These are phyloP conservation scores for Apodemia hepburni DNA, from an alignment of 2,888 invertebrate genomes.

Conservation along the genomic window DNA sequence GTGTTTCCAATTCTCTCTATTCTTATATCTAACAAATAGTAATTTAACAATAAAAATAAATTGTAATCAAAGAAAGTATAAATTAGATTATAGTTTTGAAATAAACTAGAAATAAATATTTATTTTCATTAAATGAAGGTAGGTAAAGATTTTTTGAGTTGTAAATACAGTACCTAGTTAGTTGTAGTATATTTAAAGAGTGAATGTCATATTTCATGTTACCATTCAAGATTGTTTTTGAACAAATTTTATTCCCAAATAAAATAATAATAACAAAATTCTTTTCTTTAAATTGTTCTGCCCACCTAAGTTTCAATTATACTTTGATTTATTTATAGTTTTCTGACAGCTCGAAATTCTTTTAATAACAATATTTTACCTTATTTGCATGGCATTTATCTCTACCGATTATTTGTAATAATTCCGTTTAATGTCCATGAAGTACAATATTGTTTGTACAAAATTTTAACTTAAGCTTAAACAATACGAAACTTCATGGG, in stretches of 20 bases:
- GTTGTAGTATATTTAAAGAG: constrained; percentile 29
- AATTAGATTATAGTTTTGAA: constrained; percentile 48
- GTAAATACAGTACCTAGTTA: constrained; percentile 45
- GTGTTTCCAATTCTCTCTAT: constrained; percentile 45
- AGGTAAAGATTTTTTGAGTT: constrained; percentile 39
- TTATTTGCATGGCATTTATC: no score
- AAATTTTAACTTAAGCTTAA: no score
- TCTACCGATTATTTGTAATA: no score
- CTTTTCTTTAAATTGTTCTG: constrained; percentile 17
- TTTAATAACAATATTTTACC: no score
- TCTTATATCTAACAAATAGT: constrained; percentile 34
- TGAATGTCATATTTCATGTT: constrained; percentile 39
- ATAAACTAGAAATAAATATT: constrained; percentile 44
- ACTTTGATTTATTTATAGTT: no score
- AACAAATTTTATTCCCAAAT: constrained; percentile 70
- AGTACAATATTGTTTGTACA: no score
- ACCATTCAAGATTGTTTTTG: constrained; percentile 52
- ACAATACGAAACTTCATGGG: no score
- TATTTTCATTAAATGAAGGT: constrained; percentile 61
- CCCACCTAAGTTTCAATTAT: no score
- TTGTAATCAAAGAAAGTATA: constrained; percentile 49
- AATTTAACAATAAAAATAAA: constrained; percentile 38
- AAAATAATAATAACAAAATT: constrained; percentile 48
- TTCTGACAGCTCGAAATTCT: no score
- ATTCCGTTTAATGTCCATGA: no score